Base-by-base conservation (phyloP, 2,888 invertebrate genomes). In the Lepeophtheirus nordmannii region DNA sequence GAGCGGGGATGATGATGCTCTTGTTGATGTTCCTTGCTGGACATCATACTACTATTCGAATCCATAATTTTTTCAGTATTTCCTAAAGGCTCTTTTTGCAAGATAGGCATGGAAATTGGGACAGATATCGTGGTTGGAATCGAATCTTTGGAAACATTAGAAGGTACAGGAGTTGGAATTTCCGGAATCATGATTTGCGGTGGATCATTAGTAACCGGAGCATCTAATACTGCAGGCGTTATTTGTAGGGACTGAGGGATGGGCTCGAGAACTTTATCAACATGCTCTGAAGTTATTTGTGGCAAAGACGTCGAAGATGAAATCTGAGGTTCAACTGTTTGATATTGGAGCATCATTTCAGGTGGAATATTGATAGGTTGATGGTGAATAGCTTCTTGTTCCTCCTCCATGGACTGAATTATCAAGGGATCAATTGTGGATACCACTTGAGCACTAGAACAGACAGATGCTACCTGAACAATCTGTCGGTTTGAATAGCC, bases 381-480 rank as follows among this genome's bases (percentile, higher is more conserved):
- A 46, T 46, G 53, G 14, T 46, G 8, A 3, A 5, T 5, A 2
- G 2, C n/a, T 17, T 46, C n/a, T 17, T 46, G 53, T 17, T 8
- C 53, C 17, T 46, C 53, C 53, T 46, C 53, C 53, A 46, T 46
- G 8, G 53, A 46, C 53, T 46, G 53, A 46, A 46, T 46, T 14
- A 46, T 46, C 5, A 17, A 46, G 5, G 53, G 53, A 46, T 46
- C 53, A 17, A 46, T 46, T 2, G 53, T 46, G 53, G 53, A 46
- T 14, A 46, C 53, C 5, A 46, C 53, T 17, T 46, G 53, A n/a
- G 53, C 53, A 46, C 53, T 46, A n/a, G 53, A 46, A 17, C 53
- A 46, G 53, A 46, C 53, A 8, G 53, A 46, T 46, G 53, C 2
- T 17, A 46, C 53, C 8, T 46, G 53, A 14, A 46, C 53, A 17